Conservation (phyloP, 1,140 invertebrate species). For the Drosophila pruinosa region DNA sequence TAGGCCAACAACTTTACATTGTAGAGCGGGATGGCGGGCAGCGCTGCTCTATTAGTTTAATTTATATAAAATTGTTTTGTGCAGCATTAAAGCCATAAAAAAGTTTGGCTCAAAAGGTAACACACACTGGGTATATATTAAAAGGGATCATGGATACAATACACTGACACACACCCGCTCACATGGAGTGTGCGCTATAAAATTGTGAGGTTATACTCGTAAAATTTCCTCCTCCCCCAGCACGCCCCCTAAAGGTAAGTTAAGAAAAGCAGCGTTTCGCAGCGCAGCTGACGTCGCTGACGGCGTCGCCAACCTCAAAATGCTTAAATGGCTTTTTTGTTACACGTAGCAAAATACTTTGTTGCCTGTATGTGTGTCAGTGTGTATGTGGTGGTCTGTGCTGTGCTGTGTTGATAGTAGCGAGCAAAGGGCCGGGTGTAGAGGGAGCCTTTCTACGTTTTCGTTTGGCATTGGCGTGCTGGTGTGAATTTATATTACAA, state of each 20-base stretch:
- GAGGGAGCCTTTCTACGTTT: constrained; percentile 50
- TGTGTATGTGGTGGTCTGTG: not conserved
- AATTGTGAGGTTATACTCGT: constrained; percentile 70
- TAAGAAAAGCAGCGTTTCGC: constrained; percentile 39
- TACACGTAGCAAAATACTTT: constrained; percentile 81
- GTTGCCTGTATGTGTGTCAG: constrained; percentile 49
- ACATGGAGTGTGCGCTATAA: constrained; percentile 65
- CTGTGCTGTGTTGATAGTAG: not conserved
- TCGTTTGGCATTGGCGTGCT: constrained; percentile 66
- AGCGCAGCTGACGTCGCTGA: constrained; percentile 27
- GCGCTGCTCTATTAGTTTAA: constrained; percentile 56
- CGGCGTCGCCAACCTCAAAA: constrained; percentile 70
- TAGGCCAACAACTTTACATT: not conserved
- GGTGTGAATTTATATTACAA: constrained; percentile 82
- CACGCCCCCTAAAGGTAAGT: constrained; percentile 22
- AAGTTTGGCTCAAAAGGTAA: constrained; percentile 55
- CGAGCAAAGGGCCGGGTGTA: not conserved
- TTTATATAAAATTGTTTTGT: constrained; percentile 80
- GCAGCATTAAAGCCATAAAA: constrained; percentile 64
- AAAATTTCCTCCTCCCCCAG: constrained; percentile 5
- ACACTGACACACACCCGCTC: constrained; percentile 11
- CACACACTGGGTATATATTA: constrained; percentile 64
- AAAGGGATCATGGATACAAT: constrained; percentile 65
- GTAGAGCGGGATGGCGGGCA: not conserved
- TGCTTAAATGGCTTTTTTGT: constrained; percentile 82